Evolutionary conservation across 2,113 vertebrate species (phyloP), one percentile per base, ranked within the genome.

Genomic region (Cervus canadensis): DNA sequence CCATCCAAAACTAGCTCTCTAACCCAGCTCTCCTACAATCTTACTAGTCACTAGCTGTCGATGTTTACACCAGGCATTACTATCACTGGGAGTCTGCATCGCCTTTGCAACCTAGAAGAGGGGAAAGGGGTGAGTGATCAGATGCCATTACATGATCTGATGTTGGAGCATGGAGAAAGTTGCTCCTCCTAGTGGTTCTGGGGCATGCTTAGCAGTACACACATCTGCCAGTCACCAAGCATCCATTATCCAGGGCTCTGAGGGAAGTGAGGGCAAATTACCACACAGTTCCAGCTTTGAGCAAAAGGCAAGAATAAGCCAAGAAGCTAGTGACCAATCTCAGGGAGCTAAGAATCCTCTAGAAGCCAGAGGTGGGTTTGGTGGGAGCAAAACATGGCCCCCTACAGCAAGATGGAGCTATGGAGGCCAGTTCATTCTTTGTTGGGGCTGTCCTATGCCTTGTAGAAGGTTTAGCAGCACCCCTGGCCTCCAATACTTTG

Each of bases 391-490:
- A 71, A 57, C 23, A 10, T 6, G 28, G 74, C 36, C 6, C 2
- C 36, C 64, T 15, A 60, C 2, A 48, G 71, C 36, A 33, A 56
- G 25, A 28, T 14, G 25, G 86, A 60, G 71, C 25, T 23, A 2
- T 0, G 11, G n/a, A 17, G 14, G 43, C 33, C 36, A 52, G 67
- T 36, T 33, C 4, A 33, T 14, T 43, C 50, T 43, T 71, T n/a
- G 28, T 2, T 11, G 19, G 40, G 26, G 25, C n/a, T 2, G 0
- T 36, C 82, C n/a, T 17, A 8, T 0, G 28, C 36, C 40, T 1
- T 13, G n/a, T 0, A 2, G 36, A 23, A 10, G 16, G 3, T 8
- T 4, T 7, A 30, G 54, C 54, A 76, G 43, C 16, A 33, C 21
- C 74, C 15, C 45, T 78, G 16, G 23, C 71, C 71, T 71, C 67